phyloP scores from a whole-genome alignment of 2,113 vertebrate species.

The Lucifuga dentata region DNA sequence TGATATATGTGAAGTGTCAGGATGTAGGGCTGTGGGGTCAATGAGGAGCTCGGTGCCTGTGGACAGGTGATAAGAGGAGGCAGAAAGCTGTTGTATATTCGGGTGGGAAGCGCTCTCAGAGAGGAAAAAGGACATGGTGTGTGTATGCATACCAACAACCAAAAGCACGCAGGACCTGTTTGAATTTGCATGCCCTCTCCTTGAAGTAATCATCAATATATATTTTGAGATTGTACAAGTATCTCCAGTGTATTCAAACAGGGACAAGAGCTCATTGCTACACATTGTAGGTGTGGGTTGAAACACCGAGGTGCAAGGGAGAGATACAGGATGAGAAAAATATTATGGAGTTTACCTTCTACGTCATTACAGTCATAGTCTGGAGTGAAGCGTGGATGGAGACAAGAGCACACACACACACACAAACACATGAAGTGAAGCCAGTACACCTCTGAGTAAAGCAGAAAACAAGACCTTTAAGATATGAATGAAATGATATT shows the following conservation, averaged over 20 bases:
- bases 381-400: constrained; percentile 84
- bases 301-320: constrained; percentile 53
- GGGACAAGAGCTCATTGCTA: constrained; percentile 47
- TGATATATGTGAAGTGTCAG: constrained; percentile 67
- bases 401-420: constrained; percentile 75
- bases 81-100: constrained; percentile 40
- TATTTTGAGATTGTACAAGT: constrained; percentile 41
- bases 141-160: constrained; percentile 63
- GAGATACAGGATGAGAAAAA: constrained; percentile 65
- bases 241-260: constrained; percentile 67
- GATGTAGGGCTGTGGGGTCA: constrained; percentile 57
- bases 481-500: constrained; percentile 51
- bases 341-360: constrained; percentile 81
- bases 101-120: constrained; percentile 41
- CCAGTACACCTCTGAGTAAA: constrained; percentile 43
- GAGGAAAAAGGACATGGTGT: constrained; percentile 47
- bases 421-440: constrained; percentile 71
- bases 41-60: constrained; percentile 56
- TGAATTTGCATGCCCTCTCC: constrained; percentile 73
- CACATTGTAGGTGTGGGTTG: constrained; percentile 36
- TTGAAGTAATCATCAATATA: constrained; percentile 57
- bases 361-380: constrained; percentile 83
- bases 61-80: constrained; percentile 57
- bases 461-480: constrained; percentile 60
- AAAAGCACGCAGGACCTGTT: constrained; percentile 62